A percentile compares a stretch with the other conserved stretches of the same genome.
Evolutionary conservation across 1,140 invertebrate genomes (phyloP).

Genomic region (Drosophila kohkoa): DNA sequence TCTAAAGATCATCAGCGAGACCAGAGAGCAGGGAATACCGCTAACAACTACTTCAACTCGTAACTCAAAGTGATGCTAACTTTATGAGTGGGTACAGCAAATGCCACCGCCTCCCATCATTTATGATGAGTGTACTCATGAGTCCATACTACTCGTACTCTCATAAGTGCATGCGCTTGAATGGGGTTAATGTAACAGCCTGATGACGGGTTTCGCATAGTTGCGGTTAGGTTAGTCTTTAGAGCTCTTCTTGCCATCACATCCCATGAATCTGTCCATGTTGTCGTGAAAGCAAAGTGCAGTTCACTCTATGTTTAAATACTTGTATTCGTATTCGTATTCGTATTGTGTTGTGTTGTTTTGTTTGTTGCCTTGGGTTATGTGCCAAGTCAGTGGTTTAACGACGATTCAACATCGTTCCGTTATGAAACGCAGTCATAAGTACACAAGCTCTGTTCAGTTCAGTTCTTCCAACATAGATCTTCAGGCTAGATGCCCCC

Average conservation of each 20-base stretch:
- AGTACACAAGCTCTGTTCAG: conserved; percentile 32
- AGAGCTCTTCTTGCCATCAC: conserved; percentile 4
- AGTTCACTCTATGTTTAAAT: conserved; percentile 28
- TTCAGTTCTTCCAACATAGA: conserved; percentile 34
- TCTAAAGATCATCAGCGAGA: conserved; percentile 39
- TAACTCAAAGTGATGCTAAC: conserved; percentile 10
- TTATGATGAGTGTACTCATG: conserved; percentile 6
- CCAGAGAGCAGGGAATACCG: conserved; percentile 35
- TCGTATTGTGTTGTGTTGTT: conserved; percentile 22
- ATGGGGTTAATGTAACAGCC: conserved; percentile 58
- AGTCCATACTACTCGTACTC: not conserved
- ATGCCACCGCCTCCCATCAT: not conserved
- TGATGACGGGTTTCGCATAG: conserved; percentile 48
- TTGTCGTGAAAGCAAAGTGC: conserved; percentile 39
- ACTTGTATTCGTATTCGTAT: no score
- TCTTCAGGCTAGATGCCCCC: conserved; percentile 16
- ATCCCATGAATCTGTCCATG: not conserved
- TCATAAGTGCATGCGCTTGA: conserved; percentile 34
- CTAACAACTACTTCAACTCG: conserved; percentile 25
- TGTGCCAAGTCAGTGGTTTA: conserved; percentile 53
- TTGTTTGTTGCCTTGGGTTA: conserved; percentile 39
- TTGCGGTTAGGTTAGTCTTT: conserved; percentile 40
- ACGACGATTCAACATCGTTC: conserved; percentile 37
- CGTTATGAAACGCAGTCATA: conserved; percentile 48
- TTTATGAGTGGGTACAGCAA: conserved; percentile 19